Base-by-base conservation (phyloP, 1,140 invertebrate genomes). In the Apis dorsata region DNA sequence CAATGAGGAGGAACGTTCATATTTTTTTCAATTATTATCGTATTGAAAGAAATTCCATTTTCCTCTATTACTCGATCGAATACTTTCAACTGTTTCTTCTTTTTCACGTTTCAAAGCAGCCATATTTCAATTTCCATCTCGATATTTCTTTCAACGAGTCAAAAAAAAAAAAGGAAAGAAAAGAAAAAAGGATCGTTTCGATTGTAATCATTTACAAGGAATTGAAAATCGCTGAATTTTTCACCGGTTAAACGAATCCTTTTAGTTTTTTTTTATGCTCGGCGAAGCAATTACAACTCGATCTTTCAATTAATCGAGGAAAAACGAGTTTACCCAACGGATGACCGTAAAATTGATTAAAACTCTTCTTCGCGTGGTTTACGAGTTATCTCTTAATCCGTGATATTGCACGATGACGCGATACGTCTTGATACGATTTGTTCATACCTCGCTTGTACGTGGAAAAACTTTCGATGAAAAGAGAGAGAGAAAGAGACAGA, bases 321-420 rank as follows among this genome's bases (percentile, higher is more conserved):
- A 4, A 53, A 24, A n/a, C 11, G 28, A 51, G 55, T 34, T 51
- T 19, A 24, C 28, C 13, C 15, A 60, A 10, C 12, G 17, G 21
- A 63, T 10, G 15, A 70, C 59, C 34, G n/a, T 24, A 4, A 51
- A 51, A 79, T 70, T 70, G 63, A 59, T 79, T 49, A 51, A 71
- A 71, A 21, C 57, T n/a, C 53, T 71, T 71, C 19, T 44, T 21
- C 5, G 3, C 7, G 2, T 8, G 55, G 1, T 51, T 70, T 11
- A 12, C 51, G 13, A 11, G 17, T 34, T 49, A 79, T 79, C 21
- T 13, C n/a, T 79, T 60, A 59, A 71, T 49, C 21, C 63, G 24
- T 21, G 28, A 17, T 9, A 34, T 65, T 66, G 10, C 65, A 66
- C 28, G 9, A 28, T 13, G 53, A 59, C 21, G 34, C 34, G 34